Evolutionary conservation across 2,888 invertebrate species (phyloP).

Genomic region (Monochamus alternatus): DNA sequence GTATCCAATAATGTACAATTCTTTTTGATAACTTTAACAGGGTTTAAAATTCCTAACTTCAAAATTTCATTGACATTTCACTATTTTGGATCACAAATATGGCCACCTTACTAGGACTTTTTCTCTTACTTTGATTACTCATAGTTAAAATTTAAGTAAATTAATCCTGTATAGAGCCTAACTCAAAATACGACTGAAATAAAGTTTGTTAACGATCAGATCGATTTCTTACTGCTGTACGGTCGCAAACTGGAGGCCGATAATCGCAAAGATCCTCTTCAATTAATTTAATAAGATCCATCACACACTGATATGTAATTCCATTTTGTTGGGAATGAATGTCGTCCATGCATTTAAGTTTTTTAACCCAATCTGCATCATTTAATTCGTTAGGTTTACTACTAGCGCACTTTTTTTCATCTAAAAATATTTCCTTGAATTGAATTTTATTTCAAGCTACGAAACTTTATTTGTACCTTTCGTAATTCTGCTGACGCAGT

Average conservation of each 20-base stretch:
- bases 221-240: slow-evolving; percentile 50
- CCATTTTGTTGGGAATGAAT: slow-evolving; percentile 72
- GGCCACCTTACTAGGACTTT: no score
- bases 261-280: slow-evolving; percentile 50
- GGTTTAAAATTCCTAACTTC: no score
- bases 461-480: slow-evolving; percentile 50
- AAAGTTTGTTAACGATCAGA: not conserved
- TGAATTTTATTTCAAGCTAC: not conserved
- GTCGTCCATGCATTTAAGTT: slow-evolving; percentile 70
- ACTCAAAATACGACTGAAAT: no score
- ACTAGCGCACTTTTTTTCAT: slow-evolving; percentile 9
- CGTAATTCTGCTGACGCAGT: slow-evolving; percentile 56
- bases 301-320: slow-evolving; percentile 61
- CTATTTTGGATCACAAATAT: no score
- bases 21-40: no score
- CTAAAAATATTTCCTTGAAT: slow-evolving; percentile 13
- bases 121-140: no score
- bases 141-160: no score
- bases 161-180: no score
- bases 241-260: slow-evolving; percentile 49
- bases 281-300: slow-evolving; percentile 54
- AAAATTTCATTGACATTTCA: no score
- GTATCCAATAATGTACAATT: no score
- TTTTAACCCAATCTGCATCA: slow-evolving; percentile 54
- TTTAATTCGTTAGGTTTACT: slow-evolving; percentile 35